These are phyloP conservation scores for Dendroctonus ponderosae DNA, from an alignment of 1,140 invertebrate species.

Conservation along the genomic window DNA sequence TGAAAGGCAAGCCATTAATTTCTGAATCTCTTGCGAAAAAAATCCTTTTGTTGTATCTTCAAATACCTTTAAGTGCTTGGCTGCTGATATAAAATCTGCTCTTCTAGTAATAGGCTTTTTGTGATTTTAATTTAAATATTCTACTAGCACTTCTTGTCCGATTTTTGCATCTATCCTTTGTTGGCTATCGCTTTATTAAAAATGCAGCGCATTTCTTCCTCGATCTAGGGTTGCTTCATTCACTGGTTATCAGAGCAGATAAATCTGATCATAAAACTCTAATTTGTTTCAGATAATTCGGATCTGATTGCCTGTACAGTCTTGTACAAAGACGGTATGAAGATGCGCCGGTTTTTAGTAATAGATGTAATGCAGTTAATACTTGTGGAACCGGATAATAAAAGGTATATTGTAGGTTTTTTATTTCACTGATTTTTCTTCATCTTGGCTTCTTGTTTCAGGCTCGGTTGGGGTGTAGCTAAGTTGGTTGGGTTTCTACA, in stretches of 20 bases:
- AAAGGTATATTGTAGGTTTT: slow-evolving; percentile 55
- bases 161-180: no score
- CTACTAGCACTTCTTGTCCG: no score
- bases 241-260: slow-evolving; percentile 30
- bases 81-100: no score
- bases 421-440: not conserved
- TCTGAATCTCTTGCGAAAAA: no score
- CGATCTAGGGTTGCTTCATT: slow-evolving; percentile 34
- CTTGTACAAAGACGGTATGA: slow-evolving; percentile 82
- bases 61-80: no score
- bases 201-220: no score
- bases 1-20: no score
- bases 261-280: slow-evolving; percentile 38
- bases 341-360: slow-evolving; percentile 89
- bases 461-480: slow-evolving; percentile 92
- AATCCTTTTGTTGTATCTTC: no score
- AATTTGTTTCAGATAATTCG: slow-evolving; percentile 72
- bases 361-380: slow-evolving; percentile 94
- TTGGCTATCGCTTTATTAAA: no score
- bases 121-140: no score
- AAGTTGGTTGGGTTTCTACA: slow-evolving; percentile 89
- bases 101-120: no score
- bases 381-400: slow-evolving; percentile 92
- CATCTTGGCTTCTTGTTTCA: slow-evolving; percentile 3
- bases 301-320: slow-evolving; percentile 96